A percentile compares a stretch with the other conserved stretches of the same genome.
Evolutionary conservation across 1,140 invertebrate genomes (phyloP).

Genomic region (Chlorops oryzae): DNA sequence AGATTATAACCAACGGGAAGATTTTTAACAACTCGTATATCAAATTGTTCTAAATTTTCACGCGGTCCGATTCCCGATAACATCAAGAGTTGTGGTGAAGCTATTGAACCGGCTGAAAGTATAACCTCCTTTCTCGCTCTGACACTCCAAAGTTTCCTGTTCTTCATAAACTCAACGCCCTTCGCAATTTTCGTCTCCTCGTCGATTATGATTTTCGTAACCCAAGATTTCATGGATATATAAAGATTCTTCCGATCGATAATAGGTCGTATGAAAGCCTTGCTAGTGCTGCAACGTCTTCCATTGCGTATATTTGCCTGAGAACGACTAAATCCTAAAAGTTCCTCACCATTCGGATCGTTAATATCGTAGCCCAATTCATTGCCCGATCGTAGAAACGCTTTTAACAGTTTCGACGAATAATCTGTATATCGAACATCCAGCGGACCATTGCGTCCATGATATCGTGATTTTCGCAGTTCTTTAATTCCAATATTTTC

Average conservation of each 20-base stretch:
- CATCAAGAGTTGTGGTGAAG: constrained; percentile 73
- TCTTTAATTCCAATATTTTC: constrained; percentile 59
- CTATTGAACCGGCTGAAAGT: constrained; percentile 64
- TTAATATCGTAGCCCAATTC: constrained; percentile 65
- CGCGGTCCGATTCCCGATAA: constrained; percentile 75
- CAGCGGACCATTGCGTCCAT: constrained; percentile 60
- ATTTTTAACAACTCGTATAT: constrained; percentile 56
- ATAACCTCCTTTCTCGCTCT: constrained; percentile 72
- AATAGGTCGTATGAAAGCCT: constrained; percentile 78
- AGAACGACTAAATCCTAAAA: constrained; percentile 59
- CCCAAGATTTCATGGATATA: constrained; percentile 70
- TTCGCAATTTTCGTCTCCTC: constrained; percentile 49
- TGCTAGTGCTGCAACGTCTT: constrained; percentile 64
- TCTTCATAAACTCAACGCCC: constrained; percentile 53
- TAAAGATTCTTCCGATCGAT: constrained; percentile 64
- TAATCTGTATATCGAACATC: constrained; percentile 61
- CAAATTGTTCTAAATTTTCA: constrained; percentile 56
- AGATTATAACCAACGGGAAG: constrained; percentile 75
- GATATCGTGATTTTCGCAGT: constrained; percentile 55
- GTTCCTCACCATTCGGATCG: constrained; percentile 59
- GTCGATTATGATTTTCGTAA: constrained; percentile 63
- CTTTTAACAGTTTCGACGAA: constrained; percentile 54
- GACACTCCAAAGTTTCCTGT: constrained; percentile 54
- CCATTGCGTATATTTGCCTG: constrained; percentile 67
- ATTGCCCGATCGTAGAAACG: constrained; percentile 61